Conservation (phyloP, 2,888 invertebrate genomes). For the Herminia tarsipennalis region DNA sequence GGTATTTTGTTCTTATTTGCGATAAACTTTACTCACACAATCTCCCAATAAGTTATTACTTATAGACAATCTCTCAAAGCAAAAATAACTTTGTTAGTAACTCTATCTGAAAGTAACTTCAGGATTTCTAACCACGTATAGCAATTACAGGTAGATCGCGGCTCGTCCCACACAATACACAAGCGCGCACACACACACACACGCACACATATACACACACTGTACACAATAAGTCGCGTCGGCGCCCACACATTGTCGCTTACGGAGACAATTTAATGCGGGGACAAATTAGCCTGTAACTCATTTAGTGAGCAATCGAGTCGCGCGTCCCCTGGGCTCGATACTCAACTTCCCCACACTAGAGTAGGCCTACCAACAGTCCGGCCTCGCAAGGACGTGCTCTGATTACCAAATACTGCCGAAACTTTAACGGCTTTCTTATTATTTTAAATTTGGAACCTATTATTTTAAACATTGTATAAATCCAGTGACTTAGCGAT, state of each 20-base stretch:
- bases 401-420: too few relatives aligned
- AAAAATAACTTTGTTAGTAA: neutral
- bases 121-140: conserved; percentile 5
- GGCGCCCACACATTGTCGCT: conserved; percentile 16
- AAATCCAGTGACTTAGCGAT: too few relatives aligned
- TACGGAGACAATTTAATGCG: conserved; percentile 26
- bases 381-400: neutral
- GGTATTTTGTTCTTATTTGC: too few relatives aligned
- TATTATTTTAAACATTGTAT: too few relatives aligned
- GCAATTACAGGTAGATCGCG: neutral
- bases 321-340: conserved; percentile 14
- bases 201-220: neutral
- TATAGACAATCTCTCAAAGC: neutral
- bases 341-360: conserved; percentile 6
- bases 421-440: too few relatives aligned
- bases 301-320: conserved; percentile 39
- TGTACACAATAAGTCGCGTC: conserved; percentile 24
- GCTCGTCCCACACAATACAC: neutral
- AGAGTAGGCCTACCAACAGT: neutral
- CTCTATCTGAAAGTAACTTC: neutral
- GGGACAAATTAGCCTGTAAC: conserved; percentile 35
- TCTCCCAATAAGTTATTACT: neutral
- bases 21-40: too few relatives aligned
- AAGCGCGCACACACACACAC: conserved; percentile 1
- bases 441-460: too few relatives aligned